These are phyloP conservation scores for Aurelia coerulea DNA, from an alignment of 30 jellyfish, hydroid and myxozoan species.

Conservation along the genomic window DNA sequence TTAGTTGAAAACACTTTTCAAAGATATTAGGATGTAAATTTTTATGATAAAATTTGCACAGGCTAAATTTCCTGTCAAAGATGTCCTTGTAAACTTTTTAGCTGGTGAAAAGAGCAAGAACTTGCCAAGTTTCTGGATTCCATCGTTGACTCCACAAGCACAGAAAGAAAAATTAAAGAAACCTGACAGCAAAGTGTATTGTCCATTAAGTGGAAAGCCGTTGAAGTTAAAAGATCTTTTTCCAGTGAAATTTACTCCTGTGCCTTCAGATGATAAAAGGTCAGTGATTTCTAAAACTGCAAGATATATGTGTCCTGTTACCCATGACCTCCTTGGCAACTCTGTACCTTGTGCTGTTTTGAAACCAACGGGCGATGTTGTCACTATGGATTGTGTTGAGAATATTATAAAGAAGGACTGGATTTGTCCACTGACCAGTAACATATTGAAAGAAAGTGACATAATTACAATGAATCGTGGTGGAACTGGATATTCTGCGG, in stretches of 20 bases:
- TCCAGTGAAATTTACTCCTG: constrained; percentile 82
- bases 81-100: background rate
- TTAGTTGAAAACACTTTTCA: too few relatives aligned
- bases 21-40: too few relatives aligned
- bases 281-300: constrained; percentile 60
- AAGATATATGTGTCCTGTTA: constrained; percentile 89
- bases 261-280: constrained; percentile 63
- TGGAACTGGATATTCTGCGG: constrained; percentile 92
- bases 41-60: background rate
- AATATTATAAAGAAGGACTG: constrained; percentile 83
- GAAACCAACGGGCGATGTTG: constrained; percentile 88
- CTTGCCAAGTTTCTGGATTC: constrained; percentile 96
- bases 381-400: constrained; percentile 92
- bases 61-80: background rate
- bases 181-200: constrained; percentile 84
- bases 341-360: constrained; percentile 94
- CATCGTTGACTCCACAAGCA: constrained; percentile 94
- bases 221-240: constrained; percentile 73
- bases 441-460: constrained; percentile 72
- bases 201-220: constrained; percentile 91
- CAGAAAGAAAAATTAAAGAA: constrained; percentile 55
- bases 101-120: constrained; percentile 54
- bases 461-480: constrained; percentile 83
- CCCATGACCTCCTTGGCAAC: constrained; percentile 84
- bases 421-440: constrained; percentile 94